Percentiles rank a stretch among this genome's conserved stretches.
Conservation (phyloP, 2,113 vertebrate genomes). For the Ptychochromis oligacanthus region DNA sequence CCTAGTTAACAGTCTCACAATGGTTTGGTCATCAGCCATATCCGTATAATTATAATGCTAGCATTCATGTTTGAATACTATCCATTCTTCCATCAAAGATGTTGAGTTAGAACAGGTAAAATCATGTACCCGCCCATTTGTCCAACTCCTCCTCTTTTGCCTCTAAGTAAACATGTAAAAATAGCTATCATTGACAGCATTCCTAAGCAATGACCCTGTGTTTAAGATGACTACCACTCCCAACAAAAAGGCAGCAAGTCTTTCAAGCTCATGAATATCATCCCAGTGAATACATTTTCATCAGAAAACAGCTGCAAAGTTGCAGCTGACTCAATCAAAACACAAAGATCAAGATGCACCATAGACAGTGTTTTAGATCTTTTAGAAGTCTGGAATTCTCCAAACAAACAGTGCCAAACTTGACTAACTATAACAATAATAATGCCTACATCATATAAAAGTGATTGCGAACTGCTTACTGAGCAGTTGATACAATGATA, state of each 20-base stretch:
- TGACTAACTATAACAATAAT: background rate
- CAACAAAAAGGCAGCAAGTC: slow-evolving; percentile 20
- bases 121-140: slow-evolving; percentile 5
- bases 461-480: background rate
- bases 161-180: slow-evolving; percentile 49
- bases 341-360: background rate
- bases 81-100: background rate
- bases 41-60: slow-evolving; percentile 33
- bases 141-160: slow-evolving; percentile 15
- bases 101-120: slow-evolving; percentile 46
- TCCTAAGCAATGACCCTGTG: slow-evolving; percentile 43
- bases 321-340: background rate
- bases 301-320: background rate
- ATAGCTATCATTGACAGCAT: slow-evolving; percentile 62
- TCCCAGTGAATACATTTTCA: background rate
- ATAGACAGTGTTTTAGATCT: background rate
- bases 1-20: background rate
- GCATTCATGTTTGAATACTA: slow-evolving; percentile 34
- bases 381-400: background rate
- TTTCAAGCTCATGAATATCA: slow-evolving; percentile 38
- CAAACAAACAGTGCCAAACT: background rate
- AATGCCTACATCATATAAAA: background rate
- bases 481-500: background rate
- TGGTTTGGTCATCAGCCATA: slow-evolving; percentile 8
- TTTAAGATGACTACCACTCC: slow-evolving; percentile 56